A percentile compares a stretch with the other conserved stretches of the same genome.
phyloP scores from a whole-genome alignment of 2,888 invertebrate species.

The Drosophila falleni region DNA sequence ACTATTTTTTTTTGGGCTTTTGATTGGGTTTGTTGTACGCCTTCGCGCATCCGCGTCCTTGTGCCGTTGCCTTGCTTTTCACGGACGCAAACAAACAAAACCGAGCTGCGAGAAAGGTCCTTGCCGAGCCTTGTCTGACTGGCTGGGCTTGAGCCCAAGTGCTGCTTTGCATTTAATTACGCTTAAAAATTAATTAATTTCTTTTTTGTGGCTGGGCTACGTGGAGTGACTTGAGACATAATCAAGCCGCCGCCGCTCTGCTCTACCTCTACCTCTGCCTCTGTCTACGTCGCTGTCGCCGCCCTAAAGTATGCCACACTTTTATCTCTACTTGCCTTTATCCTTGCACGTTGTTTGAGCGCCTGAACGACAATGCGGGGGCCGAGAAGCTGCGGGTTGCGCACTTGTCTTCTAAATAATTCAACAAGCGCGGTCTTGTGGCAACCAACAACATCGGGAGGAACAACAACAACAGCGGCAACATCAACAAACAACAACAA shows the following conservation, averaged over 20 bases:
- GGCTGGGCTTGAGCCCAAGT: constrained; percentile 47
- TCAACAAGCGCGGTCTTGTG: constrained; percentile 70
- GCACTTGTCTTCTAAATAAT: constrained; percentile 77
- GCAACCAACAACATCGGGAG: constrained; percentile 36
- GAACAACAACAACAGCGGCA: constrained; percentile 34
- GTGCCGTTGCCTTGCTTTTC: constrained; percentile 55
- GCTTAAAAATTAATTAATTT: constrained; percentile 81
- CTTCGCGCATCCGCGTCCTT: constrained; percentile 43
- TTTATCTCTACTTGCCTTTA: constrained; percentile 63
- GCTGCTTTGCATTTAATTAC: constrained; percentile 81
- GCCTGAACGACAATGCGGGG: neutral
- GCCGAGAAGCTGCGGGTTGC: constrained; percentile 38
- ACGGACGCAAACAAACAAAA: constrained; percentile 48
- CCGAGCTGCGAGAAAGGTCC: constrained; percentile 40
- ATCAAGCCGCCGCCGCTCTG: constrained; percentile 70
- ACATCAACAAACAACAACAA: constrained; percentile 25
- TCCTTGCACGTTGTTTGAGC: constrained; percentile 50
- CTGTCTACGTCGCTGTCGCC: constrained; percentile 39
- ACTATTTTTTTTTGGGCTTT: constrained; percentile 6
- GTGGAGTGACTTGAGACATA: constrained; percentile 76
- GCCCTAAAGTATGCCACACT: constrained; percentile 76
- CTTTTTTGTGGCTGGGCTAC: constrained; percentile 67
- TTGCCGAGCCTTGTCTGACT: constrained; percentile 30
- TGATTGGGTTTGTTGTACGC: constrained; percentile 18
- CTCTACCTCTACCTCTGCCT: too few relatives aligned